A percentile compares a stretch with the other conserved stretches of the same genome.
These are phyloP conservation scores for Pseudochirops cupreus DNA, from an alignment of 2,797 vertebrate genomes.

Conservation along the genomic window DNA sequence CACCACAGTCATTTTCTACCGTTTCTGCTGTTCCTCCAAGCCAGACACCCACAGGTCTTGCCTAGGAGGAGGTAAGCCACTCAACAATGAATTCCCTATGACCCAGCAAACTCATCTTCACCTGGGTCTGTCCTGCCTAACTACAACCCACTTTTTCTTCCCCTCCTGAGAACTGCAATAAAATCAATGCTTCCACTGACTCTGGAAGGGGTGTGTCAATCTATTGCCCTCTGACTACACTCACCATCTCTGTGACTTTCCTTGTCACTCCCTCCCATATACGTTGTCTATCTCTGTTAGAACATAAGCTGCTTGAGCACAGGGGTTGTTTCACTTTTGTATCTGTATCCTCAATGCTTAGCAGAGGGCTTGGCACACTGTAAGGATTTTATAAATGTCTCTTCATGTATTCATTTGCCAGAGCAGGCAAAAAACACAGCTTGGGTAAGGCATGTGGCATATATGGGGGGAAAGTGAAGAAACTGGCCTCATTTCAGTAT, in stretches of 20 bases:
- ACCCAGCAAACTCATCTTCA: neutral
- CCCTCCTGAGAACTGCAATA: neutral
- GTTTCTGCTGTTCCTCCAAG: neutral
- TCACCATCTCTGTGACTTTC: neutral
- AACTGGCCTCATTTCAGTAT: neutral
- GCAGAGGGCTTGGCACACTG: neutral
- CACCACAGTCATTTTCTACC: neutral
- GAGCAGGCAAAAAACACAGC: neutral
- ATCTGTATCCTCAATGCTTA: neutral
- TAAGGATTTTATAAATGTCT: neutral
- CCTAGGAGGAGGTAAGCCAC: neutral
- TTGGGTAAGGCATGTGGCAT: neutral
- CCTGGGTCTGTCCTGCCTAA: neutral
- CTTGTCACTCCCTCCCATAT: neutral
- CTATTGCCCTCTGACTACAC: neutral
- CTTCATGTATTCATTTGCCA: neutral
- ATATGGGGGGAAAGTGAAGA: neutral
- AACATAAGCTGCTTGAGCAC: neutral
- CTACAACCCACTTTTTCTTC: neutral
- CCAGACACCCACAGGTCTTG: neutral
- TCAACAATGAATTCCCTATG: neutral
- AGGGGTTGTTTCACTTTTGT: neutral
- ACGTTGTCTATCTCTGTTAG: neutral
- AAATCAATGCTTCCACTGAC: neutral
- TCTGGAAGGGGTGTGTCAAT: neutral